Conservation (phyloP, 37 sponge, comb jelly and placozoan genomes). For the Trichoplax adhaerens region DNA sequence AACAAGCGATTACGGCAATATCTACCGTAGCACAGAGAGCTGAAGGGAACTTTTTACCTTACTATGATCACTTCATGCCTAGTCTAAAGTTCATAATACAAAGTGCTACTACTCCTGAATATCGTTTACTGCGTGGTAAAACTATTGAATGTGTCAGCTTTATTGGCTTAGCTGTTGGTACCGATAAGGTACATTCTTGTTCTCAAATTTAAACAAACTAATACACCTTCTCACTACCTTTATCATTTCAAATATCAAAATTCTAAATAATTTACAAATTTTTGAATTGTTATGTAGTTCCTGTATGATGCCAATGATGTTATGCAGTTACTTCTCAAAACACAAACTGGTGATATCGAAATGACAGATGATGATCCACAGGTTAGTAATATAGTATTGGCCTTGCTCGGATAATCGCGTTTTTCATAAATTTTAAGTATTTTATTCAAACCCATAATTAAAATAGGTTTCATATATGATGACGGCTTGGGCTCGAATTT, state of each 20-base stretch:
- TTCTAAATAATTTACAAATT: slow-evolving; percentile 1
- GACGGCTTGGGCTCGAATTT: slow-evolving; percentile 96
- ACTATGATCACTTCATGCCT: slow-evolving; percentile 94
- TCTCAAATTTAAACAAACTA: no score
- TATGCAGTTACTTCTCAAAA: slow-evolving; percentile 79
- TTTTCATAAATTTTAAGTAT: no score
- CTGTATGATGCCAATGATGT: slow-evolving; percentile 92
- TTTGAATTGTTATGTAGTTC: slow-evolving; percentile 37
- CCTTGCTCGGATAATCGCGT: no score
- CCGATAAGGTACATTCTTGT: slow-evolving; percentile 49
- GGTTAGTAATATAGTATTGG: no score
- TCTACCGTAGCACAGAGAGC: slow-evolving; percentile 87
- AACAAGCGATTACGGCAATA: slow-evolving; percentile 74
- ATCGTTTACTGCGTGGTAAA: slow-evolving; percentile 78
- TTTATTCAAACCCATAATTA: background rate
- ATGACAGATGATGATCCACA: slow-evolving; percentile 41
- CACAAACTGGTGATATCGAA: slow-evolving; percentile 64
- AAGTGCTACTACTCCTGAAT: slow-evolving; percentile 25
- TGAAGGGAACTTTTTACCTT: slow-evolving; percentile 72
- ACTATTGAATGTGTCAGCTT: slow-evolving; percentile 94
- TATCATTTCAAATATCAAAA: background rate
- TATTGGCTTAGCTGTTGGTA: slow-evolving; percentile 95
- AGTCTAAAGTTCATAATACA: slow-evolving; percentile 88
- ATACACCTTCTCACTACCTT: no score
- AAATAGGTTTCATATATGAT: slow-evolving; percentile 89